A percentile compares a stretch with the other conserved stretches of the same genome.
Evolutionary conservation across 1,140 invertebrate species (phyloP).

Genomic region (Asobara japonica): DNA sequence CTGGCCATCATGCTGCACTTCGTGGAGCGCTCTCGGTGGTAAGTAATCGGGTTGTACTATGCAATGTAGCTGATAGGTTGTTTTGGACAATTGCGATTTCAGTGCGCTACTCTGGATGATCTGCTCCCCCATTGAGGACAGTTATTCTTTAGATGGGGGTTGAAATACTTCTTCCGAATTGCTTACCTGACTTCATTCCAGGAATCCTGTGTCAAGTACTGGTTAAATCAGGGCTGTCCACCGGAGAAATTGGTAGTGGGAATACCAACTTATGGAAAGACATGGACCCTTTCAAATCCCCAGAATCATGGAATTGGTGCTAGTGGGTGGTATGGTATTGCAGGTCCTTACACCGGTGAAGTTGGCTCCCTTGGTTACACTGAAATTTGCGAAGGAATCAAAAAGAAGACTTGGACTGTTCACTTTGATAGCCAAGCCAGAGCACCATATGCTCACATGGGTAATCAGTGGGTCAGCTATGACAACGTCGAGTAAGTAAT

Average conservation of each 20-base stretch:
- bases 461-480: conserved; percentile 85
- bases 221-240: conserved; percentile 80
- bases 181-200: too few species aligned
- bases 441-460: conserved; percentile 78
- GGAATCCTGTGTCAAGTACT: conserved; percentile 69
- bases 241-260: conserved; percentile 81
- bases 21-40: not conserved
- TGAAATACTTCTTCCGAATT: too few species aligned
- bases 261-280: conserved; percentile 86
- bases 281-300: conserved; percentile 75
- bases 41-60: conserved; percentile 39
- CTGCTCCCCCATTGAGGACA: too few species aligned
- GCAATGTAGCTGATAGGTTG: too few species aligned
- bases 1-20: conserved; percentile 76
- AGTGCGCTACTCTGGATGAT: not conserved
- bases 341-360: conserved; percentile 77
- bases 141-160: too few species aligned
- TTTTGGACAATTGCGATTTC: too few species aligned
- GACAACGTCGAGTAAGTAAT: conserved; percentile 71
- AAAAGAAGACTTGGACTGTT: conserved; percentile 81
- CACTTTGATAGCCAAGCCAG: not conserved
- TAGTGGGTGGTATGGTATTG: too few species aligned
- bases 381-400: conserved; percentile 83
- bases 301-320: conserved; percentile 72
- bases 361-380: conserved; percentile 87